Base-by-base conservation (phyloP, 2,888 invertebrate genomes). In the Acrocyrtus sp. region DNA sequence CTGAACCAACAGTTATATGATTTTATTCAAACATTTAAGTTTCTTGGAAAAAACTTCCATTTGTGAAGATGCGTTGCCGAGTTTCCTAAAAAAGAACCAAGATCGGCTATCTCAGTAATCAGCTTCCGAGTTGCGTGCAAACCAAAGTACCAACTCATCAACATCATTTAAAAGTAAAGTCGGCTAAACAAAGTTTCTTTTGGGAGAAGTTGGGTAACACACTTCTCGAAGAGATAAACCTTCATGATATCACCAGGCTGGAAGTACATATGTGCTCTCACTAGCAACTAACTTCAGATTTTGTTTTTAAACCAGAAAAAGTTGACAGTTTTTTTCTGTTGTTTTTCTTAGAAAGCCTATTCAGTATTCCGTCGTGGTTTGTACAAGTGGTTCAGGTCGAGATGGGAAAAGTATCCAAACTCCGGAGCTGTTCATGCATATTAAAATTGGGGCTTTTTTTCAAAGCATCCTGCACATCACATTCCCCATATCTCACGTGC, bases 401-500 rank as follows among this genome's bases (percentile, higher is more conserved):
- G 47, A 48, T 51, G 15, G 34, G 17, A 58, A 56, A 56, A 57
- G 41, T 47, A 58, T 50, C 58, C 19, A 29, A 62, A 62, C 61
- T 62, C 51, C 24, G 15, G 41, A 62, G 43, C 62, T 62, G 50
- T 65, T 54, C 65, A 54, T 65, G 65, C 65, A 65, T 65, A 65
- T 65, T 54, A 65, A 65, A 65, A 65, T 54, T 54, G 54, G 54
- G 45, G 34, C 34, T 54, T 65, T 65, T 41, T 45, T n/a, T 17
- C n/a, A 5, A 34, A 34, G 34, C 12, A 6, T 5, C 19, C 45
- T 17, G 4, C 5, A n/a, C 45, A 6, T 45, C 5, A 45, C 45
- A 45, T 17, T 45, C 45, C 19, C 8, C 45, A 5, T 17, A n/a
- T 17, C 45, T 17, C 19, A 17, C 45, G 19, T 45, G 45, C 17